Evolutionary conservation across 2,888 invertebrate species (phyloP), one percentile per base, ranked within the genome.

Genomic region (Stomorhina lunata): DNA sequence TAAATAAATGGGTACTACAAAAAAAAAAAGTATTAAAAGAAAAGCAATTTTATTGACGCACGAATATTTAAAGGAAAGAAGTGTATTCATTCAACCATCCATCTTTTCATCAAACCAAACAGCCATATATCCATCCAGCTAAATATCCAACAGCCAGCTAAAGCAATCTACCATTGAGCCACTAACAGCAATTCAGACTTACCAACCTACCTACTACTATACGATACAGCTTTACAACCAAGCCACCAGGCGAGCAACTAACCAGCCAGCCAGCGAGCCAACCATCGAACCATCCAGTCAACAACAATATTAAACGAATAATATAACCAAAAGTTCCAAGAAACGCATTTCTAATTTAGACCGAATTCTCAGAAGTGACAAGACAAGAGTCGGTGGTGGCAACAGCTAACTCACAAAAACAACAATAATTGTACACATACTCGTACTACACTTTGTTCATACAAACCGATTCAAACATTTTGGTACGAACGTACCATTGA

Each of bases 261-360:
- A 76, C 76, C 55, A 59, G 25, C 15, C 55, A 80, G 32, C 37
- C 32, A 45, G 22, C 17, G 12, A 29, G 5, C 32, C 29, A 32
- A 45, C 22, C 65, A 65, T 15, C 53, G 34, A 72, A 61, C 15
- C 57, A 37, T 50, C 37, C 48, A 53, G 12, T 25, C 53, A 73
- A 53, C 37, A 57, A 57, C 53, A 50, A 55, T 50, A 71, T 66
- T 57, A 82, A 80, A 81, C 76, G 81, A 81, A 79, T 81, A 81
- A 65, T 63, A 79, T 81, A 79, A 80, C 84, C 84, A 84, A 79
- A 78, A 89, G 87, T 89, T 89, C 89, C 89, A 86, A 89, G 89
- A 89, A 89, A 88, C 90, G 88, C 89, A 89, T 89, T 89, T 89
- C 89, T 89, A 89, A 89, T 89, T 89, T 89, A 89, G 88, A 88